Evolutionary conservation across 1,140 invertebrate genomes (phyloP).

Genomic region (Dinothrombium tinctorium): DNA sequence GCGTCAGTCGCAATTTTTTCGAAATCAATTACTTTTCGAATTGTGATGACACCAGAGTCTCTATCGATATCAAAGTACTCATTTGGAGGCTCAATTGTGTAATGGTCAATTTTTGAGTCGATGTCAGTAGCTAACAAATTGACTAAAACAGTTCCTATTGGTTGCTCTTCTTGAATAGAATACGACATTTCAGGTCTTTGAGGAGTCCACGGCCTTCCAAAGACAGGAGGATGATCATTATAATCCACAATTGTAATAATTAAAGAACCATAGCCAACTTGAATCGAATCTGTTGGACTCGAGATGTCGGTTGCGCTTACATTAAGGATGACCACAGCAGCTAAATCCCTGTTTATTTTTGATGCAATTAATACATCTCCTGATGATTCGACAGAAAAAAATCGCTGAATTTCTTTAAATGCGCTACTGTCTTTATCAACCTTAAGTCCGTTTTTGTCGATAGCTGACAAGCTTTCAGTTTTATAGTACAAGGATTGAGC

Average conservation of each 20-base stretch:
- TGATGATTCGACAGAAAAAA: constrained; percentile 16
- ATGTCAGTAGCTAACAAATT: constrained; percentile 54
- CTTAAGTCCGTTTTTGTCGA: constrained; percentile 3
- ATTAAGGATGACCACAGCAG: constrained; percentile 44
- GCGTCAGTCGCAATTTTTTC: constrained; percentile 30
- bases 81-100: constrained; percentile 39
- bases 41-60: constrained; percentile 29
- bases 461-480: background rate
- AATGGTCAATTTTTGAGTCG: constrained; percentile 54
- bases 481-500: background rate
- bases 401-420: constrained; percentile 2
- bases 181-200: constrained; percentile 36
- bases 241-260: constrained; percentile 65
- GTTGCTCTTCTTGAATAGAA: constrained; percentile 53
- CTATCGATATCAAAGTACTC: constrained; percentile 50
- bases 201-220: constrained; percentile 42
- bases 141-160: constrained; percentile 46
- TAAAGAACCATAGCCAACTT: constrained; percentile 34
- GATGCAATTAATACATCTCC: constrained; percentile 45
- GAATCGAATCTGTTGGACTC: background rate
- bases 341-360: constrained; percentile 37
- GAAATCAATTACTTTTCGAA: constrained; percentile 41
- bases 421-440: constrained; percentile 1
- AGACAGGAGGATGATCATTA: constrained; percentile 37
- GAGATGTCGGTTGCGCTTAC: constrained; percentile 42